Conservation (phyloP, 2,888 invertebrate genomes). For the Tinea trinotella region DNA sequence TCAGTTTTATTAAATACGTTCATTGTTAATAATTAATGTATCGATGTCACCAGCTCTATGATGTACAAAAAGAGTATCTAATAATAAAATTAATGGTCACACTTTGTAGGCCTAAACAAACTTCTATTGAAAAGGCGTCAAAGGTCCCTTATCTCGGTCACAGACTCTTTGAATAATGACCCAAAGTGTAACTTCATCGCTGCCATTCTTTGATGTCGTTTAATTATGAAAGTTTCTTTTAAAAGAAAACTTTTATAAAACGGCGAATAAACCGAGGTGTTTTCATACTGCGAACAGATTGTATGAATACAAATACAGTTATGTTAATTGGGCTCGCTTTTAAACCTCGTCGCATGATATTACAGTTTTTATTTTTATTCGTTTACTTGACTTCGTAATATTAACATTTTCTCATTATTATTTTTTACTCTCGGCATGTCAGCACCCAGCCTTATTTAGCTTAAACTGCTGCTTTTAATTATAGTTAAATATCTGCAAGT, state of each 20-base stretch:
- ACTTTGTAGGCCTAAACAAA: slow-evolving; percentile 52
- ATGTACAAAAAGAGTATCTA: slow-evolving; percentile 19
- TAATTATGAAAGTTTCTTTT: slow-evolving; percentile 68
- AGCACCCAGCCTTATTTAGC: no score
- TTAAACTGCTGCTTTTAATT: no score
- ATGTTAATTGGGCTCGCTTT: slow-evolving; percentile 12
- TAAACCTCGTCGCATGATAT: neutral
- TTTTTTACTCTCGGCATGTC: no score
- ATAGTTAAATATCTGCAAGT: no score
- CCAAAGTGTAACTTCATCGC: slow-evolving; percentile 65
- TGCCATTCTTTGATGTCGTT: slow-evolving; percentile 64
- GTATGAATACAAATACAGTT: slow-evolving; percentile 14
- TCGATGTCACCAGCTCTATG: neutral
- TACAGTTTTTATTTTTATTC: slow-evolving; percentile 5
- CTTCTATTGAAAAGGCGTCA: slow-evolving; percentile 52
- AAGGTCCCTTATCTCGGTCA: slow-evolving; percentile 62
- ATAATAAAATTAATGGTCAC: slow-evolving; percentile 44
- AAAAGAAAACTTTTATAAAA: slow-evolving; percentile 30
- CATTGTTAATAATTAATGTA: no score
- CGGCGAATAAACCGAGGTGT: slow-evolving; percentile 9
- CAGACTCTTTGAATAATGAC: slow-evolving; percentile 65
- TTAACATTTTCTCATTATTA: no score
- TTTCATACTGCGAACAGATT: slow-evolving; percentile 9
- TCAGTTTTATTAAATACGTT: no score
- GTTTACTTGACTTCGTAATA: neutral